Base-by-base conservation (phyloP, 2,113 vertebrate genomes). In the Burhinus oedicnemus region DNA sequence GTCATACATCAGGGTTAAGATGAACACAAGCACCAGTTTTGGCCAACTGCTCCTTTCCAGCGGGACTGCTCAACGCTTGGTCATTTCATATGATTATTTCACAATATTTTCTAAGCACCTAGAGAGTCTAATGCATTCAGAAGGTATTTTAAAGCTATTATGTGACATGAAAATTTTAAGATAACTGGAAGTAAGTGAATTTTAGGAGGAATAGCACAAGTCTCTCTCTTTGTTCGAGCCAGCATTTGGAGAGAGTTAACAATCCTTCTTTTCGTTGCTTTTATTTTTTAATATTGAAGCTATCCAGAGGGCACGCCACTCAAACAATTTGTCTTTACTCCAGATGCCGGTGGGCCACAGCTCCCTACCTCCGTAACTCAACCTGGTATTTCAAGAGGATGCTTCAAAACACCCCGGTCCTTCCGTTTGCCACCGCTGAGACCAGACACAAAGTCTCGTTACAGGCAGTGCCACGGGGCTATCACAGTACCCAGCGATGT, bases 11-110 rank as follows among this genome's bases (percentile, higher is more conserved):
- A 96, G 91, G 94, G 94, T 97, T 97, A 97, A 97, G 93, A 97
- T 64, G 94, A 95, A 89, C 65, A 94, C 90, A 87, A 96, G 95
- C 84, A 95, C 95, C 94, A 66, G 91, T 85, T 93, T 94, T 88
- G 97, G 93, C 93, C 93, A 95, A 97, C 94, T 95, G 93, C 91
- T 96, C 94, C 95, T 93, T 97, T 95, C 94, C 94, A 94, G 95
- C 65, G 68, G 91, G 96, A 94, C 78, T 95, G 95, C 83, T 96
- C 94, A 69, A 30, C 2, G 74, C 89, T 70, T 72, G 93, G 71
- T 76, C 89, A 79, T 94, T 95, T 95, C 11, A 6, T 51, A 34
- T 89, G 83, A 74, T 65, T 87, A 90, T 91, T 96, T 83, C 85
- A 81, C 91, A 83, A 6, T 78, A 79, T 89, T 84, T 94, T 90